Percentiles rank a stretch among this genome's conserved stretches.
Conservation (phyloP, 2,113 vertebrate genomes). For the Empidonax traillii region DNA sequence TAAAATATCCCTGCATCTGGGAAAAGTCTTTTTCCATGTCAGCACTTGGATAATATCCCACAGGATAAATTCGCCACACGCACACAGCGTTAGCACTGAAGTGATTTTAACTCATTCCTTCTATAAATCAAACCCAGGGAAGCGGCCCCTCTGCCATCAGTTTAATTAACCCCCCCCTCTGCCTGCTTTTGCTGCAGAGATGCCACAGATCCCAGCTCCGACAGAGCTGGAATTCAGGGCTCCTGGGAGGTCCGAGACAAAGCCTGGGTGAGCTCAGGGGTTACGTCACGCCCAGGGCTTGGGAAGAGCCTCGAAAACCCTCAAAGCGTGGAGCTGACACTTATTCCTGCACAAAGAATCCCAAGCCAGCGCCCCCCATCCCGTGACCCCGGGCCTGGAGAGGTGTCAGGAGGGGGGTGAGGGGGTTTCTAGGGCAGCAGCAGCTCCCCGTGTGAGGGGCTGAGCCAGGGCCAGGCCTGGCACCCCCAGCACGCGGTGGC, state of each 20-base stretch:
- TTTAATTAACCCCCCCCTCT: neutral
- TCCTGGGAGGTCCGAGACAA: slow-evolving; percentile 37
- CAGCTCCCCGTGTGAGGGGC: neutral
- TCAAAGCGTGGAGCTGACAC: neutral
- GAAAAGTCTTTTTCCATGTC: slow-evolving; percentile 47
- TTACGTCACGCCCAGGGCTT: neutral
- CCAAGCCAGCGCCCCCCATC: neutral
- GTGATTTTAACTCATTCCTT: neutral
- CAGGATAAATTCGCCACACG: neutral
- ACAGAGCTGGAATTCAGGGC: slow-evolving; percentile 14
- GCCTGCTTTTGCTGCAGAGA: neutral
- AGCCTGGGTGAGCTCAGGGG: neutral
- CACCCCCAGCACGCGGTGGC: neutral
- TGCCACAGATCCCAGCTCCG: neutral
- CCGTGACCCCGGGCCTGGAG: fast-evolving
- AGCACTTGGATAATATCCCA: slow-evolving; percentile 41
- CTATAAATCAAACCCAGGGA: neutral
- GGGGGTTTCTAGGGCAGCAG: neutral
- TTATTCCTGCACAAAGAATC: neutral
- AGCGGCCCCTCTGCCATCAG: neutral
- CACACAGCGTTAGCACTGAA: neutral
- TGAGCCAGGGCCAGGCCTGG: neutral
- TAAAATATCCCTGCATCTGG: slow-evolving; percentile 34
- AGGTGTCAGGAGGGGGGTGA: neutral
- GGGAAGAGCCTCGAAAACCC: neutral